Evolutionary conservation across 2,888 invertebrate genomes (phyloP), one percentile per base, ranked within the genome.

Genomic region (Drosophila vallismaia): DNA sequence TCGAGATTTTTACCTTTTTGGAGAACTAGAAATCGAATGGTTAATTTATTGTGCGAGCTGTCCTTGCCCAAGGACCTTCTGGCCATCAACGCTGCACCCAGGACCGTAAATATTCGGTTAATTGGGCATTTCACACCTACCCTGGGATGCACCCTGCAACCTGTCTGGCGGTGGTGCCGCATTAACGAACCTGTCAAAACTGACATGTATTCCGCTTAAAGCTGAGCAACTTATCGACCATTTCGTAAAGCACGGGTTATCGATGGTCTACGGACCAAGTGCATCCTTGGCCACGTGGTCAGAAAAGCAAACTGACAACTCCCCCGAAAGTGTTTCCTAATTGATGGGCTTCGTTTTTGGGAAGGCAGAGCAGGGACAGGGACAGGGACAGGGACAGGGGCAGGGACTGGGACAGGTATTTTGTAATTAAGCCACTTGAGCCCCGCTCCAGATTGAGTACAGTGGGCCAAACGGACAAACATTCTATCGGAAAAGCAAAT

Each of bases 51-150:
- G 48, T 12, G 4, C 19, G 46, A 49, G 31, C 7, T 50, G 42
- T 36, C 44, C 53, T 28, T 69, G 52, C 62, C 80, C 87, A 82
- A 82, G 82, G 82, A 85, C 82, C 87, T 82, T 85, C 45, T 70
- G 68, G 68, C 74, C 78, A 77, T 80, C 10, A 10, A 3, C 9
- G 33, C 19, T 19, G 33, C 33, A 10, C 7, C 33, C 60, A 75
- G 33, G 79, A 76, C 79, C 86, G 79, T 90, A 90, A 90, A 89
- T 90, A 88, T 86, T 72, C 78, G 77, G 88, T 86, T 90, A 90
- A 90, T 90, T 89, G 84, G 80, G 72, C 80, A 86, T 88, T 90
- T 90, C 89, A 89, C 90, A 89, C 90, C 89, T 89, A 77, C 51
- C 55, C 66, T n/a, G 44, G 52, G 28, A 14, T 40, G 53, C 42